These are phyloP conservation scores for Nesogale talazaci DNA, from an alignment of 2,113 vertebrate species.

Conservation along the genomic window DNA sequence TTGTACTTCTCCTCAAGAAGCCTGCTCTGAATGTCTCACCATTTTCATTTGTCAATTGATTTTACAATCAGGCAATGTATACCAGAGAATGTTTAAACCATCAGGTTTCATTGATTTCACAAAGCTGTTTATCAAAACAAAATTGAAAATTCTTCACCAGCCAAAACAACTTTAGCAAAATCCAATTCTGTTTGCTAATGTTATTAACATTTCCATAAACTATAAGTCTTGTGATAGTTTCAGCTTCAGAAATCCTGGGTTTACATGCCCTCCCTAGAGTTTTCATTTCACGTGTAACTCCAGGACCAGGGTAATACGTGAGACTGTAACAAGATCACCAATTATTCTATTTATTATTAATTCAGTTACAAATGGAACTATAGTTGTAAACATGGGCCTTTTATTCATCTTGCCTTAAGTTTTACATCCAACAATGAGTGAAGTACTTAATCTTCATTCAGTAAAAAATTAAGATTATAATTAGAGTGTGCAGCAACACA, in stretches of 20 bases:
- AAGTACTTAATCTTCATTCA: conserved; percentile 18
- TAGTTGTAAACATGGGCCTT: background rate
- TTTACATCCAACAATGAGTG: conserved; percentile 18
- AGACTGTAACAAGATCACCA: conserved; percentile 35
- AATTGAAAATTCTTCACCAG: conserved; percentile 54
- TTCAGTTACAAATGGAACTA: conserved; percentile 63
- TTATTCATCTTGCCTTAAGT: conserved; percentile 19
- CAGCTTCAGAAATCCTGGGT: conserved; percentile 54
- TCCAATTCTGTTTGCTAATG: conserved; percentile 16
- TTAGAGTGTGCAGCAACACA: conserved; percentile 23
- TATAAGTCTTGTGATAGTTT: conserved; percentile 47
- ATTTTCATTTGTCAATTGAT: conserved; percentile 59
- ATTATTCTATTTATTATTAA: conserved; percentile 61
- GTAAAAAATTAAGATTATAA: conserved; percentile 21
- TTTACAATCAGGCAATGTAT: conserved; percentile 66
- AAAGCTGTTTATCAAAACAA: conserved; percentile 70
- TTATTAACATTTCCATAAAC: conserved; percentile 38
- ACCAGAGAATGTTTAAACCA: conserved; percentile 71
- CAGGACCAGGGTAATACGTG: conserved; percentile 19
- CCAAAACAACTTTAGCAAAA: conserved; percentile 66
- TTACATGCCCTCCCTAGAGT: conserved; percentile 32
- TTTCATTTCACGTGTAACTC: conserved; percentile 38
- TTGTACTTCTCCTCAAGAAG: conserved; percentile 42
- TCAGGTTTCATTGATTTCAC: conserved; percentile 69
- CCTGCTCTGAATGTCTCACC: conserved; percentile 26